Conservation (phyloP, 2,113 vertebrate species). For the Pogonocichla stellata region DNA sequence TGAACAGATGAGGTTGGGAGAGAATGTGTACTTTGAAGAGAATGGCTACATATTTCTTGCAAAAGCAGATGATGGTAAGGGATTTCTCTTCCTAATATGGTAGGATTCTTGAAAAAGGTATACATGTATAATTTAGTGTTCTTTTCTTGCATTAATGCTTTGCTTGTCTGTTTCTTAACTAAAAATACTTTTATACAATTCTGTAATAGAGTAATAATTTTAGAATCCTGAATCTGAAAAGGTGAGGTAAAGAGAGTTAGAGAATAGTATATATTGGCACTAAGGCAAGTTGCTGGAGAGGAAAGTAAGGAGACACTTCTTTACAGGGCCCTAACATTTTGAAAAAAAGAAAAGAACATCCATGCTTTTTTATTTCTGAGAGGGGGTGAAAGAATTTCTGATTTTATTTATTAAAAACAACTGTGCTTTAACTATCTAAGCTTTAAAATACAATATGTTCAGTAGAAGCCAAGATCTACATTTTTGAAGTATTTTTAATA, state of each 20-base stretch:
- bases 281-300: not conserved
- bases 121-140: not conserved
- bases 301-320: not conserved
- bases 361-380: not conserved
- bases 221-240: not conserved
- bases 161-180: not conserved
- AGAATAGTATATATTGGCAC: not conserved
- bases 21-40: constrained; percentile 85
- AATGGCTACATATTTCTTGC: constrained; percentile 81
- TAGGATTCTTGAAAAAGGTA: not conserved
- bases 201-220: not conserved
- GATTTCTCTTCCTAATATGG: not conserved
- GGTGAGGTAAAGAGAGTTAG: not conserved
- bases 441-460: not conserved
- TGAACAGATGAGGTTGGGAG: constrained; percentile 78
- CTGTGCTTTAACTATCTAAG: not conserved
- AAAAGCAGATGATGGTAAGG: constrained; percentile 77
- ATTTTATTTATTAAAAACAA: not conserved
- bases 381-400: not conserved
- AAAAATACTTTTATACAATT: not conserved
- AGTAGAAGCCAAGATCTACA: not conserved
- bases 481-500: not conserved
- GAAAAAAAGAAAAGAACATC: not conserved
- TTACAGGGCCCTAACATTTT: not conserved
- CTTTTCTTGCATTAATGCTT: not conserved